Base-by-base conservation (phyloP, 2,797 vertebrate species). In the Vultur gryphus region DNA sequence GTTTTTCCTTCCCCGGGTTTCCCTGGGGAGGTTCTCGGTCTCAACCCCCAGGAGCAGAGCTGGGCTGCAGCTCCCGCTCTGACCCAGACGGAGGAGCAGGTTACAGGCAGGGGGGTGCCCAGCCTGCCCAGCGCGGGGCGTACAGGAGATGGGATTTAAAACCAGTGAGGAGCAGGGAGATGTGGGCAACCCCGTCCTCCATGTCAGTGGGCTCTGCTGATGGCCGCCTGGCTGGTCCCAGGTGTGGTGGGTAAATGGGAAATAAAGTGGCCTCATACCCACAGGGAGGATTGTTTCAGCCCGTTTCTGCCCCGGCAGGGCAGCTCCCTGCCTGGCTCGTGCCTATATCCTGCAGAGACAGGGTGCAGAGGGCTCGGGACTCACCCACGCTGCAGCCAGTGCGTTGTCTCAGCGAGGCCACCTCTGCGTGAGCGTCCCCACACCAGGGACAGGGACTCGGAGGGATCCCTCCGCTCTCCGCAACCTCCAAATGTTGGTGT, bases 171-270 rank as follows among this genome's bases (percentile, higher is more conserved):
- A 66, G 24, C 59, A 37, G 48, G 28, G 54, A 57, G 44, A 16
- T 0, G 1, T 10, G 14, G 17, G 10, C 25, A 84, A 8, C 6
- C 8, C 15, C 5, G 3, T 9, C 7, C 1, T 58, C n/a, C 10
- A 4, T 1, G 9, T 35, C 52, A 6, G 4, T 4, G 14, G n/a
- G 43, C n/a, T 89, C 49, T 59, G 69, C 35, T 65, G 54, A 16
- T 24, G 31, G 3, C 11, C 43, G 31, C 15, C 55, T 52, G 43
- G 7, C 6, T 16, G 5, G n/a, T 58, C n/a, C 37, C 72, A 71
- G 64, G 15, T 35, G 39, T 26, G 39, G 39, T 29, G 48, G 16
- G 23, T 62, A 37, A 91, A 52, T 29, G 49, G 64, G 64, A 84
- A 83, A 29, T 58, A 3, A 84, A 64, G 16, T 8, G 31, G 24